Conservation (phyloP, 1,140 invertebrate genomes). For the Prorops nasuta region DNA sequence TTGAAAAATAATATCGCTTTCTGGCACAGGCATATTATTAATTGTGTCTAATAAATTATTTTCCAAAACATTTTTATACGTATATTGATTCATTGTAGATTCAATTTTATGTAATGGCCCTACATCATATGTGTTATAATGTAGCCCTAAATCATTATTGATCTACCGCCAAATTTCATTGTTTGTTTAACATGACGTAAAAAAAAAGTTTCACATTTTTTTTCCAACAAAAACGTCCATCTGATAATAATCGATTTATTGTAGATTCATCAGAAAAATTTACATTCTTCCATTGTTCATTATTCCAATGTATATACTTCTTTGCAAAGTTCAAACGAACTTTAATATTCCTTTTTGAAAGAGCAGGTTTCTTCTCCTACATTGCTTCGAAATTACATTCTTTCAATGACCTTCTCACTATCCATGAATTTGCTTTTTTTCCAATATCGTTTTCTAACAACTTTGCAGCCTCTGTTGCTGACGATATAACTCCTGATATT, state of each 20-base stretch:
- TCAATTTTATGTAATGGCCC: constrained; percentile 4
- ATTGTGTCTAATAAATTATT: background rate
- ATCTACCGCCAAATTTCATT: constrained; percentile 2
- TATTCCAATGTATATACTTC: no score
- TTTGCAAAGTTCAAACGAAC: constrained; percentile 1
- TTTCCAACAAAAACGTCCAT: constrained; percentile 5
- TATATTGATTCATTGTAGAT: background rate
- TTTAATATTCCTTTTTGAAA: constrained; percentile 5
- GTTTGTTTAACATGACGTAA: background rate
- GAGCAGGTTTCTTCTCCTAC: background rate
- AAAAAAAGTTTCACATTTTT: constrained; percentile 1
- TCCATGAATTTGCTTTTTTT: constrained; percentile 3
- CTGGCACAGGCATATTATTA: constrained; percentile 1
- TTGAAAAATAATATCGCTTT: constrained; percentile 4
- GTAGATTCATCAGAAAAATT: background rate
- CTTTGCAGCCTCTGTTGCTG: constrained; percentile 1
- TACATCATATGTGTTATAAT: constrained; percentile 1
- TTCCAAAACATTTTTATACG: constrained; percentile 1
- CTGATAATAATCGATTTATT: constrained; percentile 3
- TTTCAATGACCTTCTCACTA: constrained; percentile 1
- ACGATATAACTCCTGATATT: background rate
- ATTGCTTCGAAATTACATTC: no score
- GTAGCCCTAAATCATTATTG: constrained; percentile 2
- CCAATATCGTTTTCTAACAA: constrained; percentile 3
- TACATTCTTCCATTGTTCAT: no score